These are phyloP conservation scores for Gymnobelideus leadbeateri DNA, from an alignment of 2,113 vertebrate species.

Conservation along the genomic window DNA sequence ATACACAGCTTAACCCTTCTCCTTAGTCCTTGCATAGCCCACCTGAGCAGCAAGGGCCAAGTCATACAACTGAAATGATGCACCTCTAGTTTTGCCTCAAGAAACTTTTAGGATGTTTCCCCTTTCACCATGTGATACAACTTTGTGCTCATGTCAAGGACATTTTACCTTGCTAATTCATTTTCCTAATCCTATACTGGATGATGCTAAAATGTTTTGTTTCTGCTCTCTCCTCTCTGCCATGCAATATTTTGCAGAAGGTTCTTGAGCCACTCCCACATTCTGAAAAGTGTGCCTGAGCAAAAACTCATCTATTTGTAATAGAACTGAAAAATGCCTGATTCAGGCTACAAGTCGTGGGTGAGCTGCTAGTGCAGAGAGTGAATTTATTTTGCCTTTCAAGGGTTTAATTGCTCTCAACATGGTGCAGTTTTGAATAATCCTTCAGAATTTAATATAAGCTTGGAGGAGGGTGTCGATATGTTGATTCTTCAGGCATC, in stretches of 20 bases:
- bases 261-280: slow-evolving; percentile 39
- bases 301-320: slow-evolving; percentile 57
- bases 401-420: slow-evolving; percentile 83
- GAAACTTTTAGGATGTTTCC: slow-evolving; percentile 39
- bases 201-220: not conserved
- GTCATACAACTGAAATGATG: not conserved
- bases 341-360: slow-evolving; percentile 70
- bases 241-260: slow-evolving; percentile 20
- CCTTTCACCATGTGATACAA: slow-evolving; percentile 45
- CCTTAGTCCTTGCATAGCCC: not conserved
- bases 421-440: slow-evolving; percentile 80
- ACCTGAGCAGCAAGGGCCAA: not conserved
- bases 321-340: slow-evolving; percentile 66
- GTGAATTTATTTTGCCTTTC: slow-evolving; percentile 81
- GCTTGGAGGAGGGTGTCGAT: slow-evolving; percentile 69
- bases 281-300: slow-evolving; percentile 53
- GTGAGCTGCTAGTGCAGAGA: slow-evolving; percentile 52
- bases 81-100: not conserved
- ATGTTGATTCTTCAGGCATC: slow-evolving; percentile 72
- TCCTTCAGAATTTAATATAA: slow-evolving; percentile 79
- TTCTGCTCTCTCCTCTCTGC: slow-evolving; percentile 25
- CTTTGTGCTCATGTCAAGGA: slow-evolving; percentile 21
- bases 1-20: not conserved
- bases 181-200: slow-evolving; percentile 34
- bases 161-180: not conserved